Evolutionary conservation across 2,888 invertebrate genomes (phyloP).

Genomic region (Zhengitettix transpicula): DNA sequence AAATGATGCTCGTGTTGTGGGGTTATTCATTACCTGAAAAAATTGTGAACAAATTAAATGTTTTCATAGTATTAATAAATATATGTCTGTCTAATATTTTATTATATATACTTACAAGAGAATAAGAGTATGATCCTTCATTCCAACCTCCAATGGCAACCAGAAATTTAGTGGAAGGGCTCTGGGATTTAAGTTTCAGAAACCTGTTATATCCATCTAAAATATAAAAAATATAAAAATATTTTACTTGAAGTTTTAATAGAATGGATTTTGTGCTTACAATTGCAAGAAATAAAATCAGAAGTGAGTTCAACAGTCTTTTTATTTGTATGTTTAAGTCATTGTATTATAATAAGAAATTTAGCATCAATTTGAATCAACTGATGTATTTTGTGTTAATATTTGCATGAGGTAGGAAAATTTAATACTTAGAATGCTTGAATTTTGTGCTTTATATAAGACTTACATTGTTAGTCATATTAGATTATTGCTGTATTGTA

Average conservation of each 20-base stretch:
- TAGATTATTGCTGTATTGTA: no score
- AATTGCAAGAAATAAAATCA: not conserved
- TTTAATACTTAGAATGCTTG: no score
- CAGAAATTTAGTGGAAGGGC: conserved; percentile 35
- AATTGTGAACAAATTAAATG: not conserved
- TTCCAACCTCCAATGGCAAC: conserved; percentile 56
- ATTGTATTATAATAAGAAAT: no score
- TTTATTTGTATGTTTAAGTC: no score
- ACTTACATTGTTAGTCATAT: no score
- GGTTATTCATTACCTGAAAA: conserved; percentile 23
- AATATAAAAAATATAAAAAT: not conserved
- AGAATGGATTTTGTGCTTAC: not conserved
- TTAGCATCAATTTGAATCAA: no score
- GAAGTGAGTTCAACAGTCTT: not conserved
- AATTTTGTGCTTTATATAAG: no score
- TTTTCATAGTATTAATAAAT: not conserved
- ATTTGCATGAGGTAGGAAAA: no score
- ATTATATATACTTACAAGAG: conserved; percentile 23
- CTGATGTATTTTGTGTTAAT: no score
- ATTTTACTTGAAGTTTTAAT: not conserved
- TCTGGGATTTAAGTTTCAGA: conserved; percentile 32
- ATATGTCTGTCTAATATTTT: not conserved
- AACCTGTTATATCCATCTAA: conserved; percentile 36
- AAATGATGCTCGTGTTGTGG: conserved; percentile 25
- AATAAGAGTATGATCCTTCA: conserved; percentile 43